Evolutionary conservation across 2,113 vertebrate species (phyloP).

Genomic region (Hippocampus guttulatus): DNA sequence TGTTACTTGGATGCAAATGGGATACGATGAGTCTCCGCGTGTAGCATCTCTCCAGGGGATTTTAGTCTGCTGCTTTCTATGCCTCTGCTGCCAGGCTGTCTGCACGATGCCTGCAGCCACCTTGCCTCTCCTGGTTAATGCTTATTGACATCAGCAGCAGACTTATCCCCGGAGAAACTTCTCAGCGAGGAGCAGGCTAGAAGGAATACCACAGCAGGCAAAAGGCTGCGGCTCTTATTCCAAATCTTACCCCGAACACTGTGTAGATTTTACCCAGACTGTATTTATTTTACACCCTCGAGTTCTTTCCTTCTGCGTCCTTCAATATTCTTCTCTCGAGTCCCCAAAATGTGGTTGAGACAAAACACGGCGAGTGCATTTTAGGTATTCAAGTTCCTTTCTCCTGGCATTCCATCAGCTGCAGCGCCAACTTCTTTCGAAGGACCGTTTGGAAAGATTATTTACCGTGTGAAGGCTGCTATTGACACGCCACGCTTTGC

Average conservation of each 20-base stretch:
- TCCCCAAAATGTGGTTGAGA: neutral
- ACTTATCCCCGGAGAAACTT: conserved; percentile 19
- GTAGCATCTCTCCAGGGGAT: conserved; percentile 4
- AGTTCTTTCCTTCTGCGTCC: neutral
- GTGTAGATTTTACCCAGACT: too few species aligned
- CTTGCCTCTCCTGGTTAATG: conserved; percentile 22
- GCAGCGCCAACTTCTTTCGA: conserved; percentile 91
- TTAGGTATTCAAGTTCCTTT: neutral
- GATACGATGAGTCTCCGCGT: neutral
- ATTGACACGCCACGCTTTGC: conserved; percentile 92
- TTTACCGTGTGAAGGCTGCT: conserved; percentile 80
- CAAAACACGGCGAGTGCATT: conserved; percentile 1
- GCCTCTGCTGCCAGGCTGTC: conserved; percentile 19
- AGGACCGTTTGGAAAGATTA: conserved; percentile 89
- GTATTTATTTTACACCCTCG: neutral
- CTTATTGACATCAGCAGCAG: conserved; percentile 39
- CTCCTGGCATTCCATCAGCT: conserved; percentile 55
- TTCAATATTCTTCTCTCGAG: conserved; percentile 4
- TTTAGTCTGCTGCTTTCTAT: neutral
- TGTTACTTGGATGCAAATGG: too few species aligned
- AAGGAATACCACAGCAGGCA: neutral
- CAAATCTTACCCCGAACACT: neutral
- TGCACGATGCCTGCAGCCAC: conserved; percentile 21
- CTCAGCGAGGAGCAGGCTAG: conserved; percentile 18
- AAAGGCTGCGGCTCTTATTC: conserved; percentile 1